Base-by-base conservation (phyloP, 2,113 vertebrate species). In the Onychostruthus taczanowskii region DNA sequence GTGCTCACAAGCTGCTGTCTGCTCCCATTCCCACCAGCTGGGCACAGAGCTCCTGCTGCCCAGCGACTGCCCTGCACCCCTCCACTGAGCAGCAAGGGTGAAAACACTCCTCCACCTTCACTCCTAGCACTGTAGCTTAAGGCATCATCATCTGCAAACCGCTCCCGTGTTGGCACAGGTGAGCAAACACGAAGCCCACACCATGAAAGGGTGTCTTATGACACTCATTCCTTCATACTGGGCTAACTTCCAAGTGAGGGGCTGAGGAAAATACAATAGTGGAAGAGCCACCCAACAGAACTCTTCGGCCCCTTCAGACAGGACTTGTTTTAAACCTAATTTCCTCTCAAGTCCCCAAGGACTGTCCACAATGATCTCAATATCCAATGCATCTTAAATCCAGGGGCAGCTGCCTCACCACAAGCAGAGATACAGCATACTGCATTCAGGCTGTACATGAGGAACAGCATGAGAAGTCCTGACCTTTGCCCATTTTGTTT, bases 161-260 rank as follows among this genome's bases (percentile, higher is more conserved):
- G 16, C 8, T 64, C 30, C 58, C 44, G 39, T 79, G 63, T 56
- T 84, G 58, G 82, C n/a, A 74, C 90, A 96, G 92, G 88, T 88
- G 92, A 95, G 88, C 81, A 95, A 97, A 96, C 92, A 91, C 10
- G 11, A 33, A 68, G 63, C 49, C 26, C 39, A 13, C 56, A 28
- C 46, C 66, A 39, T 2, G 58, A 56, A 86, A 88, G 85, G 52
- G 72, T 59, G 68, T 56, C 43, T 70, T 3, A n/a, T 0, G 1
- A 68, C 16, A 23, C 56, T 49, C 9, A 1, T 39, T 53, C 44
- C 28, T 44, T 41, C 72, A 28, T 19, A 20, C 26, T 30, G 26
- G 21, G 18, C 44, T 37, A 52, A 72, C 33, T 18, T 47, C 30
- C 33, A 46, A 73, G 43, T 1, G 19, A 88, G 72, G 19, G n/a